phyloP scores from a whole-genome alignment of 2,797 vertebrate genomes.

The Ateles fusciceps region DNA sequence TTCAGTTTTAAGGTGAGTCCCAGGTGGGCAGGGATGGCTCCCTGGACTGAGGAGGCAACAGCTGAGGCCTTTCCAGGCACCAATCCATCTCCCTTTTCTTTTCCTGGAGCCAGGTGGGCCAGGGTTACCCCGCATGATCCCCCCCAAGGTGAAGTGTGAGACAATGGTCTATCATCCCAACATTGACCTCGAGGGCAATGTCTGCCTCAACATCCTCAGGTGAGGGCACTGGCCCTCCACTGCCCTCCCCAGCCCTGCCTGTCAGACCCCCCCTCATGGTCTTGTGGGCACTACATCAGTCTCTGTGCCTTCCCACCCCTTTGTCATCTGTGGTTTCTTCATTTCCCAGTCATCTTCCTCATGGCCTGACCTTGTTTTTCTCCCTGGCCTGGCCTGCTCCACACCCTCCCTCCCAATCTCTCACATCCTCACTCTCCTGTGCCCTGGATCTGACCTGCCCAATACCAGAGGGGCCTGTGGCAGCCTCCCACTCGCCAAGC shows the following conservation, averaged over 20 bases:
- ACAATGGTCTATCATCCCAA: slow-evolving; percentile 99
- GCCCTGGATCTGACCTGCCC: background rate
- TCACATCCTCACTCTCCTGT: background rate
- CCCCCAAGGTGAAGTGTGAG: slow-evolving; percentile 96
- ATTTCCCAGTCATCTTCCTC: background rate
- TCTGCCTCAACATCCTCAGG: slow-evolving; percentile 98
- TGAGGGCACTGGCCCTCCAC: slow-evolving; percentile 65
- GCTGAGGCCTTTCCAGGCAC: background rate
- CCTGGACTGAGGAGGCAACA: background rate
- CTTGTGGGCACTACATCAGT: background rate
- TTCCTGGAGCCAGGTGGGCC: slow-evolving; percentile 89
- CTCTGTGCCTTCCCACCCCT: background rate
- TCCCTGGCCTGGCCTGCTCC: background rate
- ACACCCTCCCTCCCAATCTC: background rate
- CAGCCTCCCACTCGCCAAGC: background rate
- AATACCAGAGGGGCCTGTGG: background rate
- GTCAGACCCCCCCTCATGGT: background rate
- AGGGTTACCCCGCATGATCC: slow-evolving; percentile 97
- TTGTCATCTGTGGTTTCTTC: background rate
- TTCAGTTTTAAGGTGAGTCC: slow-evolving; percentile 97
- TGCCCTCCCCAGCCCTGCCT: background rate
- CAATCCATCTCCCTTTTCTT: background rate
- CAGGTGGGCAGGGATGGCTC: background rate
- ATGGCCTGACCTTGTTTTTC: background rate
- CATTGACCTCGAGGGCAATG: slow-evolving; percentile 98